phyloP scores from a whole-genome alignment of 2,888 invertebrate genomes.

The Temnothorax ravouxi region DNA sequence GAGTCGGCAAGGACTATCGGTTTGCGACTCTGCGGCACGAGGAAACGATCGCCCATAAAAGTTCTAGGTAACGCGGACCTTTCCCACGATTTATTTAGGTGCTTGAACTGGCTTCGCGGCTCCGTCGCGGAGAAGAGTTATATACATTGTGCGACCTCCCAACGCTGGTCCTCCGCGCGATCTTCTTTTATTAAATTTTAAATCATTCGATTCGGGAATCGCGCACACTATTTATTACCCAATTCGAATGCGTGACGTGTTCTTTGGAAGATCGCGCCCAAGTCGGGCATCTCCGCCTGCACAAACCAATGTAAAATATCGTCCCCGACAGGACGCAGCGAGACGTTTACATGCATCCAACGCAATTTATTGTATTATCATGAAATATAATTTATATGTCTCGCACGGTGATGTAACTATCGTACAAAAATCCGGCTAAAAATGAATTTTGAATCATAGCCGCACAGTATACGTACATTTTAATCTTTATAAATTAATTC shows the following conservation, averaged over 20 bases:
- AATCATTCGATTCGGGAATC: constrained; percentile 77
- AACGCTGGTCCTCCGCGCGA: not conserved
- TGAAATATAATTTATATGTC: constrained; percentile 77
- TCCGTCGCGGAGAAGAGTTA: constrained; percentile 56
- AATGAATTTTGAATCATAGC: constrained; percentile 29
- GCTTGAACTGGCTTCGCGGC: constrained; percentile 47
- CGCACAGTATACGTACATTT: not conserved
- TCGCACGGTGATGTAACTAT: constrained; percentile 15
- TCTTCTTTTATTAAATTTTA: constrained; percentile 77
- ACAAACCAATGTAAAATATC: constrained; percentile 71
- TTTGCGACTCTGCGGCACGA: constrained; percentile 56
- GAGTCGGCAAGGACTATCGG: constrained; percentile 60
- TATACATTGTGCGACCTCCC: constrained; percentile 63
- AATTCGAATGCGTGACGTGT: constrained; percentile 60
- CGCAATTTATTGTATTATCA: constrained; percentile 81
- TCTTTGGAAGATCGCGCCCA: constrained; percentile 34
- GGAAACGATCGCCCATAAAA: constrained; percentile 69
- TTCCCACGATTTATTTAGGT: constrained; percentile 79
- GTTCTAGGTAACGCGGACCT: constrained; percentile 63
- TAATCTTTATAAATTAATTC: not conserved
- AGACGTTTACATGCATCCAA: constrained; percentile 79
- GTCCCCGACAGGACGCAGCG: constrained; percentile 51
- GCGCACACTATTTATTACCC: constrained; percentile 76
- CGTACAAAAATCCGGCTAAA: constrained; percentile 1
- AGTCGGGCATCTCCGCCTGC: constrained; percentile 18